phyloP scores from a whole-genome alignment of 2,888 invertebrate species.

The Bellardia bayeri region DNA sequence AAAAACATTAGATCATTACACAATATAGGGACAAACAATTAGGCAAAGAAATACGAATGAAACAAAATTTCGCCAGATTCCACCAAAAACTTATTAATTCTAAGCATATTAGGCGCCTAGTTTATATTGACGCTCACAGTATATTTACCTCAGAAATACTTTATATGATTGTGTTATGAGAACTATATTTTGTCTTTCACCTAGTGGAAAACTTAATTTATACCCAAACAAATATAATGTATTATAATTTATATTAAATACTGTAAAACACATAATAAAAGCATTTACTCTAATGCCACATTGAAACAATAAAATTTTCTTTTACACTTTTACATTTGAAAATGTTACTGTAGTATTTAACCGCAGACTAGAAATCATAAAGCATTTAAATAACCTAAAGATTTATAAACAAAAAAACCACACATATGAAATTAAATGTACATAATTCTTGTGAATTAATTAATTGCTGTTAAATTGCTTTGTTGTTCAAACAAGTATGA shows the following conservation, averaged over 20 bases:
- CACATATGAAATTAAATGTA: constrained; percentile 9
- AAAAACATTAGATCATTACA: too few relatives aligned
- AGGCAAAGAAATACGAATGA: too few relatives aligned
- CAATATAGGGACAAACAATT: too few relatives aligned
- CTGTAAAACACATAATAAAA: not conserved
- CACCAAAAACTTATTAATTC: too few relatives aligned
- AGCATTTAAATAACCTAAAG: not conserved
- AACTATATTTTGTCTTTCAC: not conserved
- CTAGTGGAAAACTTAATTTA: not conserved
- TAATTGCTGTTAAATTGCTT: not conserved
- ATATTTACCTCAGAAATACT: not conserved
- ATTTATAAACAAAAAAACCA: not conserved
- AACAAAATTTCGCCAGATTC: too few relatives aligned
- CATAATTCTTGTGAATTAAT: constrained; percentile 23
- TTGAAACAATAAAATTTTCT: not conserved
- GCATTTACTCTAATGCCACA: not conserved
- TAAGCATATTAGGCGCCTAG: too few relatives aligned
- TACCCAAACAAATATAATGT: not conserved
- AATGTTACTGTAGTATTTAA: not conserved
- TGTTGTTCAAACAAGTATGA: not conserved
- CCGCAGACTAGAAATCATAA: not conserved
- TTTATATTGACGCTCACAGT: too few relatives aligned
- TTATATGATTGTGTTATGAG: not conserved
- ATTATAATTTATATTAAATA: not conserved
- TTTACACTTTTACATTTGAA: not conserved